Evolutionary conservation across 64 coral and sea anemone species (phyloP).

Genomic region (Montipora capricornis): DNA sequence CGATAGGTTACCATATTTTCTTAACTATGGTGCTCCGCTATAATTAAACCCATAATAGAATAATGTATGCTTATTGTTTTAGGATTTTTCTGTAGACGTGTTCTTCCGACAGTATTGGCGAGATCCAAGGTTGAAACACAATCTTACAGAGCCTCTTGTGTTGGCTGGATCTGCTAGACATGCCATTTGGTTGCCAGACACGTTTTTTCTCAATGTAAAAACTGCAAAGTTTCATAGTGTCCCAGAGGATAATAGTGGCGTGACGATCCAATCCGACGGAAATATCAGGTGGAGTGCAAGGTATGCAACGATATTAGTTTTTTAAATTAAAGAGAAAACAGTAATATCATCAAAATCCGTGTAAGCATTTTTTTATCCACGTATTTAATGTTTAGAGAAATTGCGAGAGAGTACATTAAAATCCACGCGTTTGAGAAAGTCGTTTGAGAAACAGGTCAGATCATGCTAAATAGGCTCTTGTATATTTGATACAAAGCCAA

Average conservation of each 20-base stretch:
- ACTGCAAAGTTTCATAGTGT: slow-evolving; percentile 71
- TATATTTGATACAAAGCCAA: too few species aligned
- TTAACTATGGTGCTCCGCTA: too few species aligned
- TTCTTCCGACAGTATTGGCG: slow-evolving; percentile 78
- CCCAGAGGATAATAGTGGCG: slow-evolving; percentile 63
- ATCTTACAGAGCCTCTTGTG: slow-evolving; percentile 50
- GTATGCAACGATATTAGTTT: not conserved
- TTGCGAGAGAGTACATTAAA: not conserved
- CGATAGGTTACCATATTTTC: too few species aligned
- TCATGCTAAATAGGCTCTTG: too few species aligned
- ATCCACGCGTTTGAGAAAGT: not conserved
- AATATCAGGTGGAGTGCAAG: slow-evolving; percentile 71
- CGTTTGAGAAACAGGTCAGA: too few species aligned
- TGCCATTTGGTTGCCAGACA: slow-evolving; percentile 74
- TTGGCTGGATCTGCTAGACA: slow-evolving; percentile 55
- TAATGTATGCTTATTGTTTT: too few species aligned
- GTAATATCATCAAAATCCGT: too few species aligned
- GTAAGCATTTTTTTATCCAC: too few species aligned
- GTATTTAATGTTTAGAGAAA: too few species aligned
- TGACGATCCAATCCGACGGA: slow-evolving; percentile 58
- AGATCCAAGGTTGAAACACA: slow-evolving; percentile 66
- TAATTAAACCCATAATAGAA: too few species aligned
- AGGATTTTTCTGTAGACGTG: slow-evolving; percentile 84
- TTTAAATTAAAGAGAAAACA: too few species aligned
- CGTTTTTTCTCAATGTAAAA: slow-evolving; percentile 87